phyloP scores from a whole-genome alignment of 2,113 vertebrate genomes.

The Misgurnus anguillicaudatus region DNA sequence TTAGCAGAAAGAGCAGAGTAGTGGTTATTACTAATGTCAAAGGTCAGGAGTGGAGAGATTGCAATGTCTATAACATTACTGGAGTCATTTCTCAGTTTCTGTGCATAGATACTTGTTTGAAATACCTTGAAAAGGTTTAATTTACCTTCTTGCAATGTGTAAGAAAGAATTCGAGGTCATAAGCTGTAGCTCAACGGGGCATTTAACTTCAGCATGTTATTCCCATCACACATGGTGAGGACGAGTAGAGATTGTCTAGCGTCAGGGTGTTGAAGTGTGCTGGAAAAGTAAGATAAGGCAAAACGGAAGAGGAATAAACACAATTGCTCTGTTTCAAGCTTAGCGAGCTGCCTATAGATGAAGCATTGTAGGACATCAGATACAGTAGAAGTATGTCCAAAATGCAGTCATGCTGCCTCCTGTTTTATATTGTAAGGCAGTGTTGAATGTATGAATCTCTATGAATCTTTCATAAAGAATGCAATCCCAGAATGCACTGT shows the following conservation, averaged over 20 bases:
- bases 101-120: too few relatives aligned
- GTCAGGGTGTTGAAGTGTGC: slow-evolving; percentile 43
- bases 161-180: not conserved
- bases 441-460: too few relatives aligned
- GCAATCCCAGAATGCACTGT: too few relatives aligned
- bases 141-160: slow-evolving; percentile 9
- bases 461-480: too few relatives aligned
- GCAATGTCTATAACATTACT: slow-evolving; percentile 4
- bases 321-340: not conserved
- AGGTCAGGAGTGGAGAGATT: not conserved
- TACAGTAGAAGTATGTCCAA: too few relatives aligned
- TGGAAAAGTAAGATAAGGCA: slow-evolving; percentile 32
- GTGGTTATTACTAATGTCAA: not conserved
- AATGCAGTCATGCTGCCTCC: too few relatives aligned
- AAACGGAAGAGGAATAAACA: not conserved
- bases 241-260: slow-evolving; percentile 6
- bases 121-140: not conserved
- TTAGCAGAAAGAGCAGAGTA: not conserved
- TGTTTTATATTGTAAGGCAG: too few relatives aligned
- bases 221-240: slow-evolving; percentile 11
- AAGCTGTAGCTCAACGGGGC: not conserved
- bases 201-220: not conserved
- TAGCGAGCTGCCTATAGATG: too few relatives aligned
- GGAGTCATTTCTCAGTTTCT: too few relatives aligned
- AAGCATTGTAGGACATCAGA: too few relatives aligned